Conservation (phyloP, 2,888 invertebrate species). For the Nomada lathburiana region DNA sequence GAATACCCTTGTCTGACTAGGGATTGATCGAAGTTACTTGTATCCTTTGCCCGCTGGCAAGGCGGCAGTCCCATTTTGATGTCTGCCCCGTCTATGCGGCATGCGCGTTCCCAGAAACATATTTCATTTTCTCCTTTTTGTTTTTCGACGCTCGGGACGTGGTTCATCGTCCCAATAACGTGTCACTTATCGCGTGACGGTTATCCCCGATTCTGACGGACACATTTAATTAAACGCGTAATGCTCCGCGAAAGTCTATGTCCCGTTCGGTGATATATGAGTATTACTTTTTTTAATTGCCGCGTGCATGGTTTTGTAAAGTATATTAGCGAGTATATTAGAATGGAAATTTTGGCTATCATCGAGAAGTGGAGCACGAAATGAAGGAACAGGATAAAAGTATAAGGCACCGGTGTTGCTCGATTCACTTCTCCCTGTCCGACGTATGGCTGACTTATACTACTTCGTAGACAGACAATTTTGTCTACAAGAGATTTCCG, state of each 20-base stretch:
- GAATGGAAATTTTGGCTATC: too few relatives aligned
- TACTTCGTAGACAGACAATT: not conserved
- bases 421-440: conserved; percentile 11
- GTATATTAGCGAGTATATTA: too few relatives aligned
- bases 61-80: conserved; percentile 20
- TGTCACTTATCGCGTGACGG: not conserved
- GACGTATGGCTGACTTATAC: conserved; percentile 31
- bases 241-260: not conserved
- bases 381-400: not conserved
- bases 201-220: not conserved
- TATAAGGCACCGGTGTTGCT: not conserved
- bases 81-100: not conserved
- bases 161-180: conserved; percentile 7
- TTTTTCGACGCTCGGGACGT: not conserved
- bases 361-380: not conserved
- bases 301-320: not conserved
- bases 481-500: not conserved
- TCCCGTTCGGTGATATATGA: not conserved
- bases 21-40: conserved; percentile 52
- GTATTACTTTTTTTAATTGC: not conserved
- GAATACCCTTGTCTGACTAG: conserved; percentile 36
- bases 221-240: conserved; percentile 19
- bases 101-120: conserved; percentile 14
- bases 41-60: conserved; percentile 29
- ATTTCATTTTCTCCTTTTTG: conserved; percentile 11